These are phyloP conservation scores for Goniozus legneri DNA, from an alignment of 1,140 invertebrate species.

Conservation along the genomic window DNA sequence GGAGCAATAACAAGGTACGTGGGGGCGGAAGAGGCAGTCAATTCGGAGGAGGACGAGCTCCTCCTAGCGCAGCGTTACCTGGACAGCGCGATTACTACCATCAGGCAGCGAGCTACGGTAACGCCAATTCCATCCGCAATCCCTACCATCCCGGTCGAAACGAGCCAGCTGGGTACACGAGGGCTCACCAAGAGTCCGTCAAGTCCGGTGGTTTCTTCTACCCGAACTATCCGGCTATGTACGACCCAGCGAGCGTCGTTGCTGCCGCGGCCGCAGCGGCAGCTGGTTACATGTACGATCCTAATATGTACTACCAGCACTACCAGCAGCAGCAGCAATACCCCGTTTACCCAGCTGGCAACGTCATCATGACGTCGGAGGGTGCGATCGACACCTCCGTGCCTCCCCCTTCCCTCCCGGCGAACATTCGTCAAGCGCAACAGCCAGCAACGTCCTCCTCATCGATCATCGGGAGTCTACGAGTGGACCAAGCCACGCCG, in stretches of 20 bases:
- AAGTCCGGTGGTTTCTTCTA: conserved; percentile 23
- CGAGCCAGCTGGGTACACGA: not conserved
- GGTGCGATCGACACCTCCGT: conserved; percentile 45
- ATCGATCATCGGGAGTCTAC: conserved; percentile 1
- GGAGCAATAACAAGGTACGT: conserved; percentile 58
- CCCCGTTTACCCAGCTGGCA: conserved; percentile 32
- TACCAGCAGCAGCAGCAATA: conserved; percentile 28
- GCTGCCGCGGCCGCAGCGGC: not conserved
- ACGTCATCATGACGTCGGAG: conserved; percentile 37
- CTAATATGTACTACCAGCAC: conserved; percentile 33
- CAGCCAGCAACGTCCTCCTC: conserved; percentile 10
- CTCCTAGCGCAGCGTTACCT: conserved; percentile 15
- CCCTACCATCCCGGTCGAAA: conserved; percentile 6
- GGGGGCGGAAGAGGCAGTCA: conserved; percentile 40
- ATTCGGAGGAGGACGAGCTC: conserved; percentile 20
- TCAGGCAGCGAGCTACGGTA: conserved; percentile 27
- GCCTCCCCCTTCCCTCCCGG: conserved; percentile 35
- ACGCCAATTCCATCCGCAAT: conserved; percentile 19
- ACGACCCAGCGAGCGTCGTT: not conserved
- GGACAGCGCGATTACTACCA: conserved; percentile 24
- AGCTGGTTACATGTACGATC: conserved; percentile 35
- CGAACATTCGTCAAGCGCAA: conserved; percentile 13
- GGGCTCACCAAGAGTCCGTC: not conserved
- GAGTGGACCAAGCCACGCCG: conserved; percentile 13
- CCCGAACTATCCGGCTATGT: conserved; percentile 33